These are phyloP conservation scores for Brachyptera risi DNA, from an alignment of 2,888 invertebrate genomes.

Conservation along the genomic window DNA sequence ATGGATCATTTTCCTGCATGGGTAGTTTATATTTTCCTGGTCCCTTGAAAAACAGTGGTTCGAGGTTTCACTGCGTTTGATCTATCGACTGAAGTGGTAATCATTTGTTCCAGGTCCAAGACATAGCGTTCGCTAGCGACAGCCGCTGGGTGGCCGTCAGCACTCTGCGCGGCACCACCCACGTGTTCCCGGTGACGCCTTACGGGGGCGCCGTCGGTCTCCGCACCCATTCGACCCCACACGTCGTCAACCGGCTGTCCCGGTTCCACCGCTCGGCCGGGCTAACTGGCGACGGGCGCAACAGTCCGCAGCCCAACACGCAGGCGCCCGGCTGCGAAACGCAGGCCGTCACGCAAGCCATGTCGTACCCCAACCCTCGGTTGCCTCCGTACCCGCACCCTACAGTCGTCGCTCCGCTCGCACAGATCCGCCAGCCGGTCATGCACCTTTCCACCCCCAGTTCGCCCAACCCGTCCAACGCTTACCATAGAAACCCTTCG, in stretches of 20 bases:
- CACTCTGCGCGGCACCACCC: constrained; percentile 93
- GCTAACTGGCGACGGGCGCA: constrained; percentile 61
- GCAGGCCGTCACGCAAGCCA: constrained; percentile 41
- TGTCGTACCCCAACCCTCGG: constrained; percentile 80
- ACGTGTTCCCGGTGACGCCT: constrained; percentile 94
- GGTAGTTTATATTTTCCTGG: too few species aligned
- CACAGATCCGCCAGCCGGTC: constrained; percentile 66
- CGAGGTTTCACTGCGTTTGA: too few species aligned
- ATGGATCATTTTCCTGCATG: too few species aligned
- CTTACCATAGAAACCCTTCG: constrained; percentile 41
- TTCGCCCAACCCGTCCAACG: constrained; percentile 51
- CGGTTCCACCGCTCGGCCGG: constrained; percentile 96
- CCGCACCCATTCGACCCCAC: constrained; percentile 89
- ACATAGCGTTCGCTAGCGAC: constrained; percentile 88
- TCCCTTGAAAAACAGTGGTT: too few species aligned
- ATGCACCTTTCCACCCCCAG: constrained; percentile 23
- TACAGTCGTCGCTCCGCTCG: constrained; percentile 70
- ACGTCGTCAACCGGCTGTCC: constrained; percentile 90
- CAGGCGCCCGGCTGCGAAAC: constrained; percentile 22
- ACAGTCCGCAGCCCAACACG: constrained; percentile 55
- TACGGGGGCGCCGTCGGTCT: constrained; percentile 91
- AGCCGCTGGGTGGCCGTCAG: constrained; percentile 96
- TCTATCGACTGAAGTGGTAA: too few species aligned
- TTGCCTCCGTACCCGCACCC: constrained; percentile 90
- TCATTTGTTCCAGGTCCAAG: constrained; percentile 49